phyloP scores from a whole-genome alignment of 2,797 vertebrate genomes.

The Vireo griseus region DNA sequence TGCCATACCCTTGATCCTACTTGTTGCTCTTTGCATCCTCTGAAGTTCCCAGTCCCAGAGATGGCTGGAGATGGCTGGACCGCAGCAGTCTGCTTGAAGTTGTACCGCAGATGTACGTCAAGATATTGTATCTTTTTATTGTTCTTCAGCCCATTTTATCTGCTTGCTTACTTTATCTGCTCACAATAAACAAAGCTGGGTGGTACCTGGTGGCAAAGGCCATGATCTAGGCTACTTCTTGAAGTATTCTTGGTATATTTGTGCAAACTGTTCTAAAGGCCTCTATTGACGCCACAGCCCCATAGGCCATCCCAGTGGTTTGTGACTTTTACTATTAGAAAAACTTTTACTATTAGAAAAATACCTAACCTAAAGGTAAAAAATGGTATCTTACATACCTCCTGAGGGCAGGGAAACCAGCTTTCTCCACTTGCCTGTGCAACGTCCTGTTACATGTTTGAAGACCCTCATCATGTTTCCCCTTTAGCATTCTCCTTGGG shows the following conservation, averaged over 20 bases:
- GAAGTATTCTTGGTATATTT: neutral
- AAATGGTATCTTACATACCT: neutral
- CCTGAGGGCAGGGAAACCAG: neutral
- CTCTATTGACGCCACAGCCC: neutral
- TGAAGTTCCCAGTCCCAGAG: neutral
- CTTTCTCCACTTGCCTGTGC: neutral
- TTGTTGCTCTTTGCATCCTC: slow-evolving; percentile 3
- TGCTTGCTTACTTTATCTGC: neutral
- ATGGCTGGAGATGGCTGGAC: neutral
- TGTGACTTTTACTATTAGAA: neutral
- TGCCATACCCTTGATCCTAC: neutral
- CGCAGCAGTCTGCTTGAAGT: neutral
- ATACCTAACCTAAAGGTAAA: neutral
- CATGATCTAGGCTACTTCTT: neutral
- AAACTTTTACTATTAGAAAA: neutral
- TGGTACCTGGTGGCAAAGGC: neutral
- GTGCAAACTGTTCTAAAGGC: neutral
- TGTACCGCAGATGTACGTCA: neutral
- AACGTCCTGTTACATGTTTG: neutral
- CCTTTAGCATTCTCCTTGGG: neutral
- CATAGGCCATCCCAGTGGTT: neutral
- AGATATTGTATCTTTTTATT: neutral
- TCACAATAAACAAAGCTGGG: neutral
- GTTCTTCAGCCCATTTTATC: neutral
- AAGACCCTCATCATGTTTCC: neutral